phyloP scores from a whole-genome alignment of 2,888 invertebrate genomes.

The Drosophila macrospina region DNA sequence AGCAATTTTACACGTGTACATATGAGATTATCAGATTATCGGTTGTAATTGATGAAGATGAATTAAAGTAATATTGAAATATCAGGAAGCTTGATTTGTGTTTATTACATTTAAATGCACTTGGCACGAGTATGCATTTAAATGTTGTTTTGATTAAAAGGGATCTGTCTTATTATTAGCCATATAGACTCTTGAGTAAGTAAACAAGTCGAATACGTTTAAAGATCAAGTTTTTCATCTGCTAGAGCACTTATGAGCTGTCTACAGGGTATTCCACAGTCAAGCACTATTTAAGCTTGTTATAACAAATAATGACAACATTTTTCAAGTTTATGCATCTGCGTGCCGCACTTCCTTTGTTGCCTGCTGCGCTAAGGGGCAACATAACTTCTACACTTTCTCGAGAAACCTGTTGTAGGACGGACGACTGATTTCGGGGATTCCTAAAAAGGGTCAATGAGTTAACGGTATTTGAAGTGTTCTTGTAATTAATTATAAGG shows the following conservation, averaged over 20 bases:
- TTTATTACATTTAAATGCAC: not conserved
- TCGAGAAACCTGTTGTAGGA: conserved; percentile 3
- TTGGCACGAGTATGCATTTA: not conserved
- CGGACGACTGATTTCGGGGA: not conserved
- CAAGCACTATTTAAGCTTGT: not conserved
- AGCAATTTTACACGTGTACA: conserved; percentile 6
- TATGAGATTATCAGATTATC: not conserved
- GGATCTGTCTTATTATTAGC: too few species aligned
- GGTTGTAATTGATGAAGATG: too few species aligned
- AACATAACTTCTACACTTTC: conserved; percentile 14
- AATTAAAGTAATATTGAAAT: not conserved
- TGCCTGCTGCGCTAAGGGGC: not conserved
- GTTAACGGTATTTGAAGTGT: conserved; percentile 19
- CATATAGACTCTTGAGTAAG: too few species aligned
- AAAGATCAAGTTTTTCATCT: not conserved
- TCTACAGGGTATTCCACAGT: not conserved
- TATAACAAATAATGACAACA: not conserved
- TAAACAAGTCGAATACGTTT: too few species aligned
- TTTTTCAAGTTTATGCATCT: too few species aligned
- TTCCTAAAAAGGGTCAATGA: conserved; percentile 13
- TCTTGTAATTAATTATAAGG: conserved; percentile 4
- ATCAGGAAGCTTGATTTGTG: not conserved
- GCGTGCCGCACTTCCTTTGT: too few species aligned
- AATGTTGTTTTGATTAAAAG: too few species aligned
- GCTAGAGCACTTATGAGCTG: too few species aligned